Base-by-base conservation (phyloP, 2,888 invertebrate genomes). In the Volucella inflata region DNA sequence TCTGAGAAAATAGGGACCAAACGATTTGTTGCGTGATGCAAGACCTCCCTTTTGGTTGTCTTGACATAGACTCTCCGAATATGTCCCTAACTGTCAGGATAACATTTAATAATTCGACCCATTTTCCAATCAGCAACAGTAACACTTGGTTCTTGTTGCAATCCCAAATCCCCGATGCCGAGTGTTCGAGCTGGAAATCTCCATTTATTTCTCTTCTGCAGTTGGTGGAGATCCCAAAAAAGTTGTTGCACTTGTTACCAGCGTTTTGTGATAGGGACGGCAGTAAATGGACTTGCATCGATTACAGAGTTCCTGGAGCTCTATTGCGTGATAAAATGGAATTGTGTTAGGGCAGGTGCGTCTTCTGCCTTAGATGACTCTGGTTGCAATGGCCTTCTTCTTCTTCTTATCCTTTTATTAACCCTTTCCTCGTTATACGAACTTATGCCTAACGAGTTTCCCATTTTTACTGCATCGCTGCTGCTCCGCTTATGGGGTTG, bases 251-350 rank as follows among this genome's bases (percentile, higher is more conserved):
- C 3, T 44, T 62, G 21, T 11, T 46, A 44, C 42, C 60, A 60
- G 17, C 60, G 42, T 40, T 59, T 59, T 62, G 62, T 17, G 9
- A 62, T 62, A 21, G 44, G 62, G 12, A 42, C 62, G 30, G 30
- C 62, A 62, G 21, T 46, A 46, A 10, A 11, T 2, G 62, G 44
- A 9, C 17, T 3, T 40, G 46, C 46, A 46, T 62, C 62, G 46
- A 62, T 46, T 62, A 62, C 62, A 62, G 17, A 62, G 46, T 62
- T 44, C 30, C 17, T 62, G 46, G 46, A 62, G 44, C 46, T 62
- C 8, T 46, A 21, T 44, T 62, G 62, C 8, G 62, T 46, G 16
- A 62, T 44, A 17, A 62, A 62, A 44, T 62, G 44, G 21, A 46
- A 62, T 46, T 44, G 62, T 21, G 60, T 42, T 10, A 55, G 36